A percentile compares a stretch with the other conserved stretches of the same genome.
Evolutionary conservation across 2,888 invertebrate genomes (phyloP).

Genomic region (Ametastegia equiseti): DNA sequence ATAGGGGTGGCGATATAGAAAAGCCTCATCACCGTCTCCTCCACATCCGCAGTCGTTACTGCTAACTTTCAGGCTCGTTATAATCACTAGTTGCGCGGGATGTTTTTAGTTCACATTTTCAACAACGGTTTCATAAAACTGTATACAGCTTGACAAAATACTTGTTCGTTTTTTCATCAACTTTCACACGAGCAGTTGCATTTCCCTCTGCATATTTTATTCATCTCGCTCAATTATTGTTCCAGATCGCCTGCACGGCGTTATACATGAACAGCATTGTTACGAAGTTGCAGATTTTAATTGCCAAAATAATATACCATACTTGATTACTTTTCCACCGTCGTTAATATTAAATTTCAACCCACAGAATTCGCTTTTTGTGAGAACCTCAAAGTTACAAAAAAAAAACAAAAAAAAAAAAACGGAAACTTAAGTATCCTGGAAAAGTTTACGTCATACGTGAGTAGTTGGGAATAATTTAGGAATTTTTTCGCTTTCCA

Average conservation of each 20-base stretch:
- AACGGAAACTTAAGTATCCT: background rate
- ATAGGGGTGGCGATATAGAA: conserved; percentile 19
- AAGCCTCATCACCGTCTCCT: conserved; percentile 40
- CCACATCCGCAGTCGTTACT: conserved; percentile 33
- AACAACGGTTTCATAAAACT: background rate
- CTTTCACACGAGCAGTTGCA: background rate
- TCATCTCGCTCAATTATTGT: background rate
- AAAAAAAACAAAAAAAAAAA: background rate
- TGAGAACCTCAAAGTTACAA: background rate
- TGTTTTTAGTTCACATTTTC: background rate
- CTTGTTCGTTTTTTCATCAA: background rate
- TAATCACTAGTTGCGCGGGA: conserved; percentile 6
- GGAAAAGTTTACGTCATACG: background rate
- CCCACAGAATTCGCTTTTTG: background rate
- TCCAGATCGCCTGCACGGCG: background rate
- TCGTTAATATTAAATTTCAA: background rate
- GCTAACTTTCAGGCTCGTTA: conserved; percentile 20
- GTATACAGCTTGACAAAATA: background rate
- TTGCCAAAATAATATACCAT: background rate
- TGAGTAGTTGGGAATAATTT: background rate
- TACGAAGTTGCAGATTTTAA: background rate
- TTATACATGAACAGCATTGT: background rate
- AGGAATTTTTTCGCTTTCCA: background rate
- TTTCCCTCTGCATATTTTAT: background rate
- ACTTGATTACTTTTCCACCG: background rate